Evolutionary conservation across 2,797 vertebrate genomes (phyloP).

Genomic region (Xenentodon cancila): DNA sequence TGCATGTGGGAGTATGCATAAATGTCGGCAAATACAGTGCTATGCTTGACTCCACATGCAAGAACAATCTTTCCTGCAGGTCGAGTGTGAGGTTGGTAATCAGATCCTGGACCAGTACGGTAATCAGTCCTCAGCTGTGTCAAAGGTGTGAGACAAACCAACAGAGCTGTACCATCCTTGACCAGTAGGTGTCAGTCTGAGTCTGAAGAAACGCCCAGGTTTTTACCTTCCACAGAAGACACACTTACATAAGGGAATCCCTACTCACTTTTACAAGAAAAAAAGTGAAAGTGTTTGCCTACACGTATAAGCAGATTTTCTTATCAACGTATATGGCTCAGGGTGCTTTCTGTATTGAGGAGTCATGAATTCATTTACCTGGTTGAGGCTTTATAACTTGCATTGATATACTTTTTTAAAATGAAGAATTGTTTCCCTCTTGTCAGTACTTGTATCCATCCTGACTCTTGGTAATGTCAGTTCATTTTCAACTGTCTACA

Average conservation of each 20-base stretch:
- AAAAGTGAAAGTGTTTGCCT: constrained; percentile 7
- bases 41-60: neutral
- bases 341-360: neutral
- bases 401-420: too few species aligned
- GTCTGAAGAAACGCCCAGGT: constrained; percentile 32
- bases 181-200: constrained; percentile 73
- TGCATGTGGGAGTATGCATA: too few species aligned
- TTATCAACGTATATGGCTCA: neutral
- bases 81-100: constrained; percentile 6
- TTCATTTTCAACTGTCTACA: too few species aligned
- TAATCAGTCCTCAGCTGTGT: constrained; percentile 13
- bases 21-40: neutral
- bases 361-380: too few species aligned
- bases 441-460: neutral
- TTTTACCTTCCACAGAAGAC: constrained; percentile 14
- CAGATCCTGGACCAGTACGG: constrained; percentile 13
- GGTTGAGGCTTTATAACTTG: too few species aligned
- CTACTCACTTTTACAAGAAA: constrained; percentile 5
- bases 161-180: constrained; percentile 16
- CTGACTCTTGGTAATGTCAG: neutral
- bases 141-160: constrained; percentile 48
- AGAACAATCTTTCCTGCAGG: constrained; percentile 1
- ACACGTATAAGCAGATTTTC: constrained; percentile 1
- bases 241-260: constrained; percentile 45
- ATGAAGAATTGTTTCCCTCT: too few species aligned